phyloP scores from a whole-genome alignment of 2,888 invertebrate species.

The Spicauda simplicius region DNA sequence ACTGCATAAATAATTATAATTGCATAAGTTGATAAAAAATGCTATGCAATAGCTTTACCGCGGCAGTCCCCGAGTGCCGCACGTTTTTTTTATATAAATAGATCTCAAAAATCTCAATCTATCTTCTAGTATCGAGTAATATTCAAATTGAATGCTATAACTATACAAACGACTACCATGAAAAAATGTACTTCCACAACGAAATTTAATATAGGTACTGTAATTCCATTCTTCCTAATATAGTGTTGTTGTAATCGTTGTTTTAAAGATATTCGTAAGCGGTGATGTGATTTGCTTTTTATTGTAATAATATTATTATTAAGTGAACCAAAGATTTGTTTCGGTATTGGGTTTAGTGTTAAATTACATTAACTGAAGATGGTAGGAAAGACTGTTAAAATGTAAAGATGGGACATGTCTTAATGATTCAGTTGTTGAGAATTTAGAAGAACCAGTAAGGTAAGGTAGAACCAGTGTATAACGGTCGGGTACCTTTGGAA shows the following conservation, averaged over 20 bases:
- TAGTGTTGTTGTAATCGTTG: neutral
- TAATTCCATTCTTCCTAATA: neutral
- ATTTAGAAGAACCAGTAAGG: too few relatives aligned
- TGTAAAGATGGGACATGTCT: neutral
- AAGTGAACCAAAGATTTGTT: slow-evolving; percentile 65
- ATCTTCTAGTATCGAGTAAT: too few relatives aligned
- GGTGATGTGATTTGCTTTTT: slow-evolving; percentile 50
- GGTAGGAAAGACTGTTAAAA: slow-evolving; percentile 2
- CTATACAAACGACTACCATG: neutral
- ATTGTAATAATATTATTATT: slow-evolving; percentile 39
- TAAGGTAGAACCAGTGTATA: too few relatives aligned
- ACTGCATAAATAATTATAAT: too few relatives aligned
- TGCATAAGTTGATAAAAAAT: too few relatives aligned
- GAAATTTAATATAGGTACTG: slow-evolving; percentile 2
- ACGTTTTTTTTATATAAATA: too few relatives aligned
- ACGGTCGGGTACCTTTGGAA: too few relatives aligned
- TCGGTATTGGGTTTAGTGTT: slow-evolving; percentile 46
- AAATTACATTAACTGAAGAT: slow-evolving; percentile 3
- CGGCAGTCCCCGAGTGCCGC: too few relatives aligned
- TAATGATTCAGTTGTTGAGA: too few relatives aligned
- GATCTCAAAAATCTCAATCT: too few relatives aligned
- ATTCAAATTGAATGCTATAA: neutral
- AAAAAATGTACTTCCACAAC: slow-evolving; percentile 6
- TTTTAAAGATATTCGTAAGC: slow-evolving; percentile 36
- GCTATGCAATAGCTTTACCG: too few relatives aligned